These are phyloP conservation scores for Cyprinella venusta DNA, from an alignment of 2,797 vertebrate species.

Conservation along the genomic window DNA sequence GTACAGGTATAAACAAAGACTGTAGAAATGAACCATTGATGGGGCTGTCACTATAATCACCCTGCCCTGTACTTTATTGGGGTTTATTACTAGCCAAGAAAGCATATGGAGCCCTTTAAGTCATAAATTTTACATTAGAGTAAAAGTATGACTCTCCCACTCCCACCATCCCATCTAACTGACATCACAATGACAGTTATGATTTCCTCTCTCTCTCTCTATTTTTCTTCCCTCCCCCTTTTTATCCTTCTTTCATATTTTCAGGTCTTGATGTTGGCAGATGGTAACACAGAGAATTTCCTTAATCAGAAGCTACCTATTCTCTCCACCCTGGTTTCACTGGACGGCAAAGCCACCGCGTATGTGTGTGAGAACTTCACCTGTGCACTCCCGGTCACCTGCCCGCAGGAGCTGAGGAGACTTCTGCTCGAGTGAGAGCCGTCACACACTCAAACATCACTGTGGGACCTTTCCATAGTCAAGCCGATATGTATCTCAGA, in stretches of 20 bases:
- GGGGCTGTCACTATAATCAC: conserved; percentile 25
- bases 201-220: conserved; percentile 5
- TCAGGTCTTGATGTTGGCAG: conserved; percentile 87
- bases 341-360: conserved; percentile 81
- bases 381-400: conserved; percentile 87
- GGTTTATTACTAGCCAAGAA: conserved; percentile 39
- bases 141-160: conserved; percentile 36
- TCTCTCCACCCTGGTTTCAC: conserved; percentile 79
- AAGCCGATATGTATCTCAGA: not conserved
- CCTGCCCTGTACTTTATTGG: conserved; percentile 15
- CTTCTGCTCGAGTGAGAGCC: conserved; percentile 76
- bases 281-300: conserved; percentile 78
- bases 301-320: conserved; percentile 82
- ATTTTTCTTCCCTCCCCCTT: not conserved
- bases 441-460: conserved; percentile 4
- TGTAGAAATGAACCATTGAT: conserved; percentile 39
- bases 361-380: conserved; percentile 88
- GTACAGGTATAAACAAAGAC: conserved; percentile 35
- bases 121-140: conserved; percentile 38
- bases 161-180: conserved; percentile 32
- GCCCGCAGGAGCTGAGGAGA: conserved; percentile 82
- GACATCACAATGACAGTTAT: conserved; percentile 41
- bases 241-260: not conserved
- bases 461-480: not conserved
- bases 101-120: not conserved